phyloP scores from a whole-genome alignment of 2,797 vertebrate species.

The Echiichthys vipera region DNA sequence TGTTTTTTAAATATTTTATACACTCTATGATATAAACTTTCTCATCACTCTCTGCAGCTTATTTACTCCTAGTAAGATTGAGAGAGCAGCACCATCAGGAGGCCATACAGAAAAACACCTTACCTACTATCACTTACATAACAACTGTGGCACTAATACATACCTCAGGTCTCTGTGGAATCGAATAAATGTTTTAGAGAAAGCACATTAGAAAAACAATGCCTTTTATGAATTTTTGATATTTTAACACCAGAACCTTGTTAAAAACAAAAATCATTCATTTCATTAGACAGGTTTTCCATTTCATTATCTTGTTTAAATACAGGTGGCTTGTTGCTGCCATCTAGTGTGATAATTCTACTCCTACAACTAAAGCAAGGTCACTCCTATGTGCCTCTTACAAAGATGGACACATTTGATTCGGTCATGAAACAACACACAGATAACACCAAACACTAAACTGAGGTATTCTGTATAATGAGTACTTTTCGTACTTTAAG shows the following conservation, averaged over 20 bases:
- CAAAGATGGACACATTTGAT: neutral
- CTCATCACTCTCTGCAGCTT: neutral
- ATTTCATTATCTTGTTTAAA: neutral
- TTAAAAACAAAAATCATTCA: neutral
- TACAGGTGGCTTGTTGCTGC: slow-evolving; percentile 2
- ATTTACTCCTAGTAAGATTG: neutral
- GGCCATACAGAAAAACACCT: neutral
- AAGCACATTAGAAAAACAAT: neutral
- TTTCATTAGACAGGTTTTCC: neutral
- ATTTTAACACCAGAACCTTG: neutral
- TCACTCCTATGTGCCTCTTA: neutral
- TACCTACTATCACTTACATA: neutral
- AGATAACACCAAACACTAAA: no score
- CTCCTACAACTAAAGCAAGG: neutral
- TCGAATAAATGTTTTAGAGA: slow-evolving; percentile 3
- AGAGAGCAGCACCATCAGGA: neutral
- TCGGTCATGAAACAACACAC: neutral
- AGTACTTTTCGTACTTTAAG: no score
- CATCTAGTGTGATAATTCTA: slow-evolving; percentile 13
- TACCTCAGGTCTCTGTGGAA: no score
- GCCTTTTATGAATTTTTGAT: neutral
- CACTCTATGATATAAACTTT: neutral
- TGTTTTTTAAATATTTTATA: no score
- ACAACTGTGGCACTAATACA: neutral
- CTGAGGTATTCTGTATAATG: no score